A percentile compares a stretch with the other conserved stretches of the same genome.
These are phyloP conservation scores for Etheostoma nigrum DNA, from an alignment of 2,797 vertebrate genomes.

Conservation along the genomic window DNA sequence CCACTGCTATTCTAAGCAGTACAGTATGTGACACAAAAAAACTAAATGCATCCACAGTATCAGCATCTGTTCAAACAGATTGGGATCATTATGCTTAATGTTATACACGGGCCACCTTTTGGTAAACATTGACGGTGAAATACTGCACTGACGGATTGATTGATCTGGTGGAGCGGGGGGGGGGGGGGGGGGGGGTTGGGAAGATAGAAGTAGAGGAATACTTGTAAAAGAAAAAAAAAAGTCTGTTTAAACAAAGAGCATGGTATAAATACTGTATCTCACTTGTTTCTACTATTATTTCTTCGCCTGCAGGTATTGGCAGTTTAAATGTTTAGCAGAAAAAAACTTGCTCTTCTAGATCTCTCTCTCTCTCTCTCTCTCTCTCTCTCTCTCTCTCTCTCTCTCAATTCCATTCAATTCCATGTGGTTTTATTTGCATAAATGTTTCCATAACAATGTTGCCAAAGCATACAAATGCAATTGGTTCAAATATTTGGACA, in stretches of 20 bases:
- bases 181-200: not conserved
- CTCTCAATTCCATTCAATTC: no score
- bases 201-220: not conserved
- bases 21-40: no score
- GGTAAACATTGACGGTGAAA: not conserved
- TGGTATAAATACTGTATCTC: not conserved
- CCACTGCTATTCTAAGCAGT: not conserved
- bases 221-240: not conserved
- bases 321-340: conserved; percentile 41
- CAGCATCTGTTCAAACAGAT: not conserved
- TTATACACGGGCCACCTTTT: not conserved
- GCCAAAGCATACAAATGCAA: no score
- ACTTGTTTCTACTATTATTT: conserved; percentile 5
- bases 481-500: no score
- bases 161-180: not conserved
- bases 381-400: no score
- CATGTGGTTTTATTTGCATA: no score
- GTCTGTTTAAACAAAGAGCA: not conserved
- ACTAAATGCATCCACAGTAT: not conserved
- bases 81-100: not conserved
- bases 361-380: no score
- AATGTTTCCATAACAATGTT: no score
- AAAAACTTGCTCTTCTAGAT: conserved; percentile 60
- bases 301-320: conserved; percentile 14
- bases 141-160: not conserved